These are phyloP conservation scores for Nephotettix cincticeps DNA, from an alignment of 1,140 invertebrate genomes.

Conservation along the genomic window DNA sequence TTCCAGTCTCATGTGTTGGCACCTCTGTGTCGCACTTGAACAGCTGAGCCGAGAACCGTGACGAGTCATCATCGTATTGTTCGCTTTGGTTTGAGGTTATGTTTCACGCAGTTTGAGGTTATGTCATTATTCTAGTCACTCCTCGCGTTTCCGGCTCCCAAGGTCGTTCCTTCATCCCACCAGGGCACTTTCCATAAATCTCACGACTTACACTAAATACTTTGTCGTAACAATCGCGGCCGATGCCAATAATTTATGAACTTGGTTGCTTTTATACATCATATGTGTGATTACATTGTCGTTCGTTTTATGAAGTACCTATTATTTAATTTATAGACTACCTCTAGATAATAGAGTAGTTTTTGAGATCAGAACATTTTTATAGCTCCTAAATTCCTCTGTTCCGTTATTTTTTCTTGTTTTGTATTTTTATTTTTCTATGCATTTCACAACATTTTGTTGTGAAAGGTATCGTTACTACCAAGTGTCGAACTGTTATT, in stretches of 20 bases:
- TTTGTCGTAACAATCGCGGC: not conserved
- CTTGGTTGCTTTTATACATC: not conserved
- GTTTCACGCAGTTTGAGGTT: constrained; percentile 15
- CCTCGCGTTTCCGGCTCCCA: not conserved
- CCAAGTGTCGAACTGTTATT: too few species aligned
- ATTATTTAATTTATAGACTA: too few species aligned
- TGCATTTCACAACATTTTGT: too few species aligned
- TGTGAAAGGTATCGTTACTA: too few species aligned
- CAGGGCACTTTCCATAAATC: not conserved
- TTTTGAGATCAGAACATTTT: too few species aligned
- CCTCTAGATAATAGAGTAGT: not conserved
- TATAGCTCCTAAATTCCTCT: too few species aligned
- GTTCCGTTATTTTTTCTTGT: too few species aligned
- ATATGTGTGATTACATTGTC: not conserved
- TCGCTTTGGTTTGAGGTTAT: constrained; percentile 5
- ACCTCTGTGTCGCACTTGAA: too few species aligned
- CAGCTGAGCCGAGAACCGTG: too few species aligned
- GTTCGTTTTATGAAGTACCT: not conserved
- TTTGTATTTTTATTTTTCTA: too few species aligned
- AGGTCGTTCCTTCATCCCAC: not conserved
- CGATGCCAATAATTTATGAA: not conserved
- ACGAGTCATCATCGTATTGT: not conserved
- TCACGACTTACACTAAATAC: not conserved
- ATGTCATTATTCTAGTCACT: not conserved
- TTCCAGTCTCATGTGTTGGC: too few species aligned